Base-by-base conservation (phyloP, 1,140 invertebrate species). In the Drosophila grimshawi region DNA sequence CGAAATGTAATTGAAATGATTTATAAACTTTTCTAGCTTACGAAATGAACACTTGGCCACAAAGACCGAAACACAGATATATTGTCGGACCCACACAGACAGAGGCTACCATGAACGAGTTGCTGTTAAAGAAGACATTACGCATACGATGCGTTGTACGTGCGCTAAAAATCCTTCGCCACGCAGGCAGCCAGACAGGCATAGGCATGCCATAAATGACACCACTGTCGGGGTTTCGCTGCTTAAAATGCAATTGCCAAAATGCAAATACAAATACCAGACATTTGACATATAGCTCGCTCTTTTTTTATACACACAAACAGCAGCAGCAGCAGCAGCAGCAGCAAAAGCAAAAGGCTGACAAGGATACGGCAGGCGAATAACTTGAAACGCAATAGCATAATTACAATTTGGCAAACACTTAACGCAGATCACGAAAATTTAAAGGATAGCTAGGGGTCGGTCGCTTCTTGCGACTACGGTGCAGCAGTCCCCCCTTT, bases 1-100 rank as follows among this genome's bases (percentile, higher is more conserved):
- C 80, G 81, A 80, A 88, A 89, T 86, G 83, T 86, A 86, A 86
- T 86, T 86, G 83, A 86, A 86, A 86, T 88, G 85, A 86, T 86
- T 86, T 86, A 86, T 89, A 89, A 86, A 86, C 62, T 88, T 86
- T 81, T 86, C 63, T 69, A 69, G 71, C 71, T 73, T 61, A 60
- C 70, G 70, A 60, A 73, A 57, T 60, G 64, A 73, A 73, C 70
- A 73, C 55, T 67, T 67, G 45, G 63, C 48, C 56, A 52, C 62
- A 62, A 32, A 30, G 32, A 45, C 41, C 64, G 59, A 62, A 27
- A 37, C 49, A 77, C 46, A 59, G 43, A 59, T 33, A 46, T 46
- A 73, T 4, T 29, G 30, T 5, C 46, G 6, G 35, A 64, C 51
- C 19, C 46, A 60, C 33, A 32, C 56, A 48, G 45, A 67, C 51